Conservation (phyloP, 2,888 invertebrate genomes). For the Tolmerus cingulatus region DNA sequence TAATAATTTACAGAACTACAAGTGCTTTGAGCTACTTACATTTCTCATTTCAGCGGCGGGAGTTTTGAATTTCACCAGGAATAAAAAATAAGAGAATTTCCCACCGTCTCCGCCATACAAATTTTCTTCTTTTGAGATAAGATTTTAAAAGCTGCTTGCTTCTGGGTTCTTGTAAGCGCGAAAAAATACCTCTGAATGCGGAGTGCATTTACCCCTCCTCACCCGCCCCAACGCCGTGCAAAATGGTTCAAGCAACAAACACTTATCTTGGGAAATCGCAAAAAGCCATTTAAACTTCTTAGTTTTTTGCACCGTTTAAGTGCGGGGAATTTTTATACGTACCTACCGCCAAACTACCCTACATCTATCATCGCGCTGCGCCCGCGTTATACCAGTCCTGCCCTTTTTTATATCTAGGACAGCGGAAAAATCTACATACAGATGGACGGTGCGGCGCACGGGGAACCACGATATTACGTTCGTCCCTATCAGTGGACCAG, state of each 20-base stretch:
- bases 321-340: neutral
- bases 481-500: neutral
- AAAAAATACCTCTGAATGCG: conserved; percentile 2
- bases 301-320: conserved; percentile 5
- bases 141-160: neutral
- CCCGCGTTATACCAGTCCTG: neutral
- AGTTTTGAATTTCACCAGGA: neutral
- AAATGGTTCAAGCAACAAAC: neutral
- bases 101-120: neutral
- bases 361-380: neutral
- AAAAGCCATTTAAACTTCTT: conserved; percentile 16
- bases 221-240: neutral
- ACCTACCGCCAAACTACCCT: neutral
- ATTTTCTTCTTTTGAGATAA: neutral
- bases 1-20: neutral
- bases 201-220: neutral
- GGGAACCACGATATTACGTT: too few relatives aligned
- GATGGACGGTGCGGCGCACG: neutral
- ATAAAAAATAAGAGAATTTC: neutral
- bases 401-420: neutral
- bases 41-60: neutral
- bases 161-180: neutral
- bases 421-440: neutral
- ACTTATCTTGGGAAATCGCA: neutral
- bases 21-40: neutral